Evolutionary conservation across 2,888 invertebrate species (phyloP).

Genomic region (Drosophila buzzatii): DNA sequence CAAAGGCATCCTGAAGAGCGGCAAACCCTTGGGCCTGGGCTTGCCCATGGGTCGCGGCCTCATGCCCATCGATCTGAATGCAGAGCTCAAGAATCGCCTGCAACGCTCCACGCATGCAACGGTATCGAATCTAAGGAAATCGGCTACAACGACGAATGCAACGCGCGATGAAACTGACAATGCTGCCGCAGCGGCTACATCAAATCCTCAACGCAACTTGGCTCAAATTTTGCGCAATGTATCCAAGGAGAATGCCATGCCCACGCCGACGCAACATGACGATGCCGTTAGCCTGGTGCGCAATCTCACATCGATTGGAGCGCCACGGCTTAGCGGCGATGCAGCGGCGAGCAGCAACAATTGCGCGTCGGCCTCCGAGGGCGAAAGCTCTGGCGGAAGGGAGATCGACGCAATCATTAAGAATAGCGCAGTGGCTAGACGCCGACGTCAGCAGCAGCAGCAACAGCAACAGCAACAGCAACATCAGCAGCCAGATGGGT

Average conservation of each 20-base stretch:
- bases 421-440: constrained; percentile 85
- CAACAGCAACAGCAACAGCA: constrained; percentile 33
- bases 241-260: constrained; percentile 78
- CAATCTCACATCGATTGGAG: constrained; percentile 82
- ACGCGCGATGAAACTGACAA: constrained; percentile 63
- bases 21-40: constrained; percentile 76
- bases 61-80: constrained; percentile 84
- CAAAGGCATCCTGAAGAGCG: constrained; percentile 81
- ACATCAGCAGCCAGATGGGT: constrained; percentile 84
- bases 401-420: constrained; percentile 86
- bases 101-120: constrained; percentile 84
- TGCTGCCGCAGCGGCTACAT: not conserved
- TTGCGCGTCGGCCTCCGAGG: constrained; percentile 84
- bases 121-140: constrained; percentile 83
- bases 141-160: constrained; percentile 79
- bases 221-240: constrained; percentile 82
- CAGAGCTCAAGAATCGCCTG: constrained; percentile 84
- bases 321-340: constrained; percentile 41
- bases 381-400: constrained; percentile 86
- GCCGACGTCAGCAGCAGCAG: constrained; percentile 84
- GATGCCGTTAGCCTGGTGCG: constrained; percentile 84
- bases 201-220: constrained; percentile 75
- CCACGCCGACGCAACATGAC: constrained; percentile 70
- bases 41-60: constrained; percentile 72
- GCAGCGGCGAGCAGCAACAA: constrained; percentile 29